Base-by-base conservation (phyloP, 2,113 vertebrate genomes). In the Alces alces region DNA sequence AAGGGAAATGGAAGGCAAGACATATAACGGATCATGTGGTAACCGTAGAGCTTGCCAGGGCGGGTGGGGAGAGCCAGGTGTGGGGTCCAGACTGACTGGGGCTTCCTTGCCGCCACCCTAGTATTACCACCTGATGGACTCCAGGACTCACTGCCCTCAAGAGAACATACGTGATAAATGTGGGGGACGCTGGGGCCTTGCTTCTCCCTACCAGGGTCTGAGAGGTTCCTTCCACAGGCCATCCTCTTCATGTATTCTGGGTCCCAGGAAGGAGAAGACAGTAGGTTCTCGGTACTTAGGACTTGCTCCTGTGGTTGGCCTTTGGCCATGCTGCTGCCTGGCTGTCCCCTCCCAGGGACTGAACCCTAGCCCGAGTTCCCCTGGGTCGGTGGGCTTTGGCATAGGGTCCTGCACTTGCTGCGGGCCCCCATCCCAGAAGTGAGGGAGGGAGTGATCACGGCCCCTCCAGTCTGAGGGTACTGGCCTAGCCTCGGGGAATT, bases 301-400 rank as follows among this genome's bases (percentile, higher is more conserved):
- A 88, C 86, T 86, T 33, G 78, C 89, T 82, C 96, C 97, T 97
- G 83, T 96, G 95, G 95, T 89, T 92, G 76, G 60, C 93, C 96
- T 91, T 23, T 52, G 86, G 97, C 97, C 89, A 50, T 76, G 96
- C 92, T 95, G 93, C 86, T 94, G 93, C 78, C 96, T 12, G 7
- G 4, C 15, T n/a, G 0, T 54, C 30, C 54, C 55, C 30, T 55
- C 39, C 86, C 7, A 7, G 87, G 55, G 23, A 82, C 73, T n/a
- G 28, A 55, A n/a, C 66, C 97, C 25, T 17, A 27, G 57, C 27
- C 90, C 0, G n/a, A 99, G 99, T 97, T 99, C 57, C 99, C 99
- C 96, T 94, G 99, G 66, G 84, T 99, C 95, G 99, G 99, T 97
- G 99, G 99, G 97, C 99, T 99, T 98, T 97, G 99, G 79, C 99